Evolutionary conservation across 92 coral and sea anemone species (phyloP), one percentile per base, ranked within the genome.

Genomic region (Palythoa grandiflora): DNA sequence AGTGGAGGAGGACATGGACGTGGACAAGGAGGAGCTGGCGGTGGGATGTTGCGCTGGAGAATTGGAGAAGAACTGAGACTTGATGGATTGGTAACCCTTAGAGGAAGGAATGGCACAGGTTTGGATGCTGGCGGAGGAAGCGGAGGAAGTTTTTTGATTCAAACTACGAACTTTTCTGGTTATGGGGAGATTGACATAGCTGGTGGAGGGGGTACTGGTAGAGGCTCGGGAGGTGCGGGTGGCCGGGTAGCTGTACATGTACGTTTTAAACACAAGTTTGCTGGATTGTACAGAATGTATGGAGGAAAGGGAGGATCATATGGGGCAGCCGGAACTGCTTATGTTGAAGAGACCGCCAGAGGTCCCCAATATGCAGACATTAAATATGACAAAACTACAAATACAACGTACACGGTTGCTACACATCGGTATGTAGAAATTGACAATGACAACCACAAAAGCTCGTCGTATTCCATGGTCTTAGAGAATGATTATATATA

Each of bases 1-100:
- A 92, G 94, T 70, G 94, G 94, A 9, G 94, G 94, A 60, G 94
- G 94, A 61, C 88, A 89, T 71, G 94, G 94, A 8, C 89, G 77
- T 54, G 92, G 94, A 59, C 79, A 53, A 20, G 94, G 94, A 4
- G 94, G 94, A 61, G 78, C 90, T 7, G 94, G 94, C 13, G 94
- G 94, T 65, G 94, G 94, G 11, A 85, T 88, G 84, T 65, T 92
- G 38, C 89, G 89, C 40, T 92, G 94, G 94, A 85, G 91, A 38
- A 79, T 92, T 17, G 92, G 94, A 13, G 92, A 92, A 70, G 86
- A 90, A 5, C 75, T 92, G 15, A 92, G 89, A 66, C 80, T 92
- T 13, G 94, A 92, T 60, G 94, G 94, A 76, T 38, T 92, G 36
- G 87, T 92, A 47, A 85, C 92, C 2, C 78, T 92, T 16, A 87